phyloP scores from a whole-genome alignment of 1,140 invertebrate species.

The Palaemon carinicauda region DNA sequence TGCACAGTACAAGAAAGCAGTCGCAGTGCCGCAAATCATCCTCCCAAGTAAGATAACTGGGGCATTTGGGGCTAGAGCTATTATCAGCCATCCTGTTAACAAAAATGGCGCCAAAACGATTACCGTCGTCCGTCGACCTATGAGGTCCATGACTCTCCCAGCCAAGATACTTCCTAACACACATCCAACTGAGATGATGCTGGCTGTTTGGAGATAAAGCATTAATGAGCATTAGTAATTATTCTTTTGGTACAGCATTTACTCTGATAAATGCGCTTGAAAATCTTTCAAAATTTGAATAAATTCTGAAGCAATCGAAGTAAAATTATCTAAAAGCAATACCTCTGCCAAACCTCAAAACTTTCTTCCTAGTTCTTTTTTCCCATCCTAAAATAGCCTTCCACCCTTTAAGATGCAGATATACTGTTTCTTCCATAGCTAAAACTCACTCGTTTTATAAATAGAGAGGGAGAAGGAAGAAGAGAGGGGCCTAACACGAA shows the following conservation, averaged over 20 bases:
- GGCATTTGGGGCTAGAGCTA: conserved; percentile 4
- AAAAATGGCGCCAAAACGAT: neutral
- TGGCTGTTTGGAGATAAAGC: neutral
- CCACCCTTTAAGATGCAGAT: too few species aligned
- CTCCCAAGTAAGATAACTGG: neutral
- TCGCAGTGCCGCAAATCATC: conserved; percentile 3
- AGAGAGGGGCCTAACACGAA: too few species aligned
- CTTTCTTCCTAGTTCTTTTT: too few species aligned
- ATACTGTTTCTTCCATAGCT: too few species aligned
- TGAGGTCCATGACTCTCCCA: neutral
- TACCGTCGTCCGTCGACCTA: conserved; percentile 33
- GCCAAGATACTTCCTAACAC: conserved; percentile 16
- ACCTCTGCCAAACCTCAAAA: too few species aligned
- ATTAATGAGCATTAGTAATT: neutral
- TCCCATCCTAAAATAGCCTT: too few species aligned
- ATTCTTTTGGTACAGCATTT: neutral
- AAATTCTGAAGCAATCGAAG: neutral
- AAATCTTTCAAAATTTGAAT: neutral
- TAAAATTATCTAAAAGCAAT: too few species aligned
- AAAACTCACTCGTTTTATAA: too few species aligned
- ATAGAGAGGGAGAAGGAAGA: too few species aligned
- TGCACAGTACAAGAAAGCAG: conserved; percentile 18
- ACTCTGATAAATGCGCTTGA: neutral
- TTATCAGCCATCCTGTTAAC: neutral
- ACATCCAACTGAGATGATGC: conserved; percentile 11